phyloP scores from a whole-genome alignment of 1,140 invertebrate genomes.

The Eufriesea mexicana region DNA sequence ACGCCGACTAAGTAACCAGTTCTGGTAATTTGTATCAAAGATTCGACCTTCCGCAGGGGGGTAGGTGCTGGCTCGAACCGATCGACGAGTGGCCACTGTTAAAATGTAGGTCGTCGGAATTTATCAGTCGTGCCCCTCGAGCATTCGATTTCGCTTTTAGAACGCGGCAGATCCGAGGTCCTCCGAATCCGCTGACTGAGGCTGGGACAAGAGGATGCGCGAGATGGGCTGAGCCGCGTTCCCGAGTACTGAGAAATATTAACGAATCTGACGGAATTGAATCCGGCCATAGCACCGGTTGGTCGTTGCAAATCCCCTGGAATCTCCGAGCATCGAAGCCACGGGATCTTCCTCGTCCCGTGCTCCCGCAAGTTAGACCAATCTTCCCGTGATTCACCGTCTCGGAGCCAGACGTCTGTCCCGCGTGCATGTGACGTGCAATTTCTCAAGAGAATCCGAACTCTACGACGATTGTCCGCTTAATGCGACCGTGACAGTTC shows the following conservation, averaged over 20 bases:
- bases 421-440: slow-evolving; percentile 38
- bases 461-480: background rate
- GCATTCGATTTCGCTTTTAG: background rate
- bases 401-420: background rate
- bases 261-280: slow-evolving; percentile 4
- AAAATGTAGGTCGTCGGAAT: slow-evolving; percentile 20
- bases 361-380: background rate
- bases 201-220: background rate
- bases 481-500: background rate
- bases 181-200: background rate
- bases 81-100: slow-evolving; percentile 7
- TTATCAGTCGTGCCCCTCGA: background rate
- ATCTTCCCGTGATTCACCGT: slow-evolving; percentile 22
- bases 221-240: too few relatives aligned
- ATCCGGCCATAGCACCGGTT: background rate
- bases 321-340: too few relatives aligned
- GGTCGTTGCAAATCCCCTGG: background rate
- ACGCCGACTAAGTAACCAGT: too few relatives aligned
- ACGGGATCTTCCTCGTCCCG: background rate
- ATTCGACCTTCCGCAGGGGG: background rate
- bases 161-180: background rate
- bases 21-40: background rate
- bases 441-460: slow-evolving; percentile 50
- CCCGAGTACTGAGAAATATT: background rate
- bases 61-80: background rate